A percentile compares a stretch with the other conserved stretches of the same genome.
Evolutionary conservation across 2,888 invertebrate species (phyloP).

Genomic region (Andrena flavipes): DNA sequence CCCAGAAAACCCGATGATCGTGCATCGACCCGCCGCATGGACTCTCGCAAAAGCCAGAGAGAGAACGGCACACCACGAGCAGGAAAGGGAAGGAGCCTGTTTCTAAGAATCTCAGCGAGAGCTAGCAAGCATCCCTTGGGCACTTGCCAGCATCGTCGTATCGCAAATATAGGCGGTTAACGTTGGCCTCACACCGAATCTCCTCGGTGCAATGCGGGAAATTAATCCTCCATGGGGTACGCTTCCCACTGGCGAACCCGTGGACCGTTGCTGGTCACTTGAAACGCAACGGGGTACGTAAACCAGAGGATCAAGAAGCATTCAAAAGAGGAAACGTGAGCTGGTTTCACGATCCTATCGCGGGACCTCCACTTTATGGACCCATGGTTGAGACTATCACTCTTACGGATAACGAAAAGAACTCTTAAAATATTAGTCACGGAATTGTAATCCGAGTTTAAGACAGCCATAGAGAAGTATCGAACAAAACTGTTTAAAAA

Average conservation of each 20-base stretch:
- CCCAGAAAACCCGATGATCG: conserved; percentile 75
- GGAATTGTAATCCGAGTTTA: too few relatives aligned
- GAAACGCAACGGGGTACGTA: too few relatives aligned
- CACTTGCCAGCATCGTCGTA: conserved; percentile 65
- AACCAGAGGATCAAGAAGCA: too few relatives aligned
- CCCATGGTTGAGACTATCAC: too few relatives aligned
- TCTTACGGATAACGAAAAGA: too few relatives aligned
- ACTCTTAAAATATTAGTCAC: too few relatives aligned
- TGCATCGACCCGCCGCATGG: conserved; percentile 69
- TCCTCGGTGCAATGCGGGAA: neutral
- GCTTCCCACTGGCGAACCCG: neutral
- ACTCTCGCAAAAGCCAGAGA: conserved; percentile 26
- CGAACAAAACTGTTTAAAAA: too few relatives aligned
- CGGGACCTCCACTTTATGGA: too few relatives aligned
- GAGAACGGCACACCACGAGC: conserved; percentile 30
- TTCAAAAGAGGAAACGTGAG: too few relatives aligned
- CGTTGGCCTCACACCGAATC: conserved; percentile 61
- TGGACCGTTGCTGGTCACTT: neutral
- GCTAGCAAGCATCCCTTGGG: conserved; percentile 73
- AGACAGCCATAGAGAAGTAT: too few relatives aligned
- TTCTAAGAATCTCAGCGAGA: conserved; percentile 71
- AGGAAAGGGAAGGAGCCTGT: conserved; percentile 50
- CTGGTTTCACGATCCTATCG: too few relatives aligned
- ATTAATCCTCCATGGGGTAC: neutral
- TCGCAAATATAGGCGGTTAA: conserved; percentile 71